Evolutionary conservation across 2,113 vertebrate species (phyloP).

Genomic region (Cheilinus undulatus): DNA sequence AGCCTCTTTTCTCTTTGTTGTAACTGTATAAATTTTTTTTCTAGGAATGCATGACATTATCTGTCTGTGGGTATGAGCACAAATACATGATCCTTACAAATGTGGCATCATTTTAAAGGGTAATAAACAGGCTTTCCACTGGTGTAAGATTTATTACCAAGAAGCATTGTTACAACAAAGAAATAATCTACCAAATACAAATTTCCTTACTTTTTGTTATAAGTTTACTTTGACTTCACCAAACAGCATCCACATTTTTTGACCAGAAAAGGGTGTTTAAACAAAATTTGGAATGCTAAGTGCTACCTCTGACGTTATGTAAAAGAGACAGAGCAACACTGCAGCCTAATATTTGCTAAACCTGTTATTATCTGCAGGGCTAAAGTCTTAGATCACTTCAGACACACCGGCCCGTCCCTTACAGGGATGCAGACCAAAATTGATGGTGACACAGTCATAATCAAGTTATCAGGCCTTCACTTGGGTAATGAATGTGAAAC

Average conservation of each 20-base stretch:
- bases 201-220: too few species aligned
- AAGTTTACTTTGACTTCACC: background rate
- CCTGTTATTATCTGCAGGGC: constrained; percentile 14
- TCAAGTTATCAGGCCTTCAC: background rate
- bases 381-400: constrained; percentile 13
- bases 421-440: background rate
- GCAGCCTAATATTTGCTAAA: constrained; percentile 24
- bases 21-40: too few species aligned
- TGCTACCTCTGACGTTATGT: background rate
- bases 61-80: too few species aligned
- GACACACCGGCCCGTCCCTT: background rate
- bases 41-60: too few species aligned
- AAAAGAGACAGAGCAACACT: background rate
- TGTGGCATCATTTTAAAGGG: too few species aligned
- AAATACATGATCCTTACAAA: too few species aligned
- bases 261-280: background rate
- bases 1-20: too few species aligned
- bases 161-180: too few species aligned
- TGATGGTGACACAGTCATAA: background rate
- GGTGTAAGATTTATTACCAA: too few species aligned
- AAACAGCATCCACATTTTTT: background rate
- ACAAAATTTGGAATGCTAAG: constrained; percentile 83
- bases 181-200: too few species aligned
- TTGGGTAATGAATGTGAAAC: background rate
- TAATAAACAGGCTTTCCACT: too few species aligned